Evolutionary conservation across 2,888 invertebrate genomes (phyloP).

Genomic region (Agrochola lychnidis): DNA sequence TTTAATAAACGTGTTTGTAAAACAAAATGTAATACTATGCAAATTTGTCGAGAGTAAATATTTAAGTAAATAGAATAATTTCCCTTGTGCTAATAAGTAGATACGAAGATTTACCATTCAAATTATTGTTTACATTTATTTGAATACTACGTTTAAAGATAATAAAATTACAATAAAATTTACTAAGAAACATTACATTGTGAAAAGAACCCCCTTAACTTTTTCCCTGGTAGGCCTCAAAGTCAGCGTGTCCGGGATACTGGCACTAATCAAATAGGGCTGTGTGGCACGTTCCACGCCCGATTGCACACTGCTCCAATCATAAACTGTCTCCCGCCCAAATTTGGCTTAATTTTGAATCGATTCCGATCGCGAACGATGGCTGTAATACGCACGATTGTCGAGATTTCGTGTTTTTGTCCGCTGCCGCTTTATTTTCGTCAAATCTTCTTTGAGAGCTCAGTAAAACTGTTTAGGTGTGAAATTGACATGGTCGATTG

Average conservation of each 20-base stretch:
- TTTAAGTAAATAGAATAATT: background rate
- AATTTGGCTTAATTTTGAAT: constrained; percentile 65
- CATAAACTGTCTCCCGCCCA: constrained; percentile 65
- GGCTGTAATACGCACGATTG: constrained; percentile 42
- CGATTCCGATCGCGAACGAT: constrained; percentile 41
- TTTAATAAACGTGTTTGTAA: background rate
- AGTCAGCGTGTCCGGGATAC: constrained; percentile 35
- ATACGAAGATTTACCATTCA: background rate
- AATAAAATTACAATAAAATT: no score
- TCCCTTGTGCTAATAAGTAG: background rate
- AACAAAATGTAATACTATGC: background rate
- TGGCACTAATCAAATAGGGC: constrained; percentile 74
- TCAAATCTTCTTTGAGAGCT: constrained; percentile 34
- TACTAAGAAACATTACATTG: background rate
- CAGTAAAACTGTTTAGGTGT: constrained; percentile 30
- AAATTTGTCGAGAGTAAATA: background rate
- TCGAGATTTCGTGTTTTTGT: constrained; percentile 28
- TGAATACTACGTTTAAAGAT: background rate
- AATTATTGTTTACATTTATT: background rate
- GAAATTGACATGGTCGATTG: constrained; percentile 39
- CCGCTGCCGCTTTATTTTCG: constrained; percentile 25
- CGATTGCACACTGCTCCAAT: constrained; percentile 70
- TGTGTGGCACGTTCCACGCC: constrained; percentile 64
- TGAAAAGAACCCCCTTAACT: background rate
- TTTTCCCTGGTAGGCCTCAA: constrained; percentile 44